phyloP scores from a whole-genome alignment of 2,797 vertebrate species.

The Gastrophryne carolinensis region DNA sequence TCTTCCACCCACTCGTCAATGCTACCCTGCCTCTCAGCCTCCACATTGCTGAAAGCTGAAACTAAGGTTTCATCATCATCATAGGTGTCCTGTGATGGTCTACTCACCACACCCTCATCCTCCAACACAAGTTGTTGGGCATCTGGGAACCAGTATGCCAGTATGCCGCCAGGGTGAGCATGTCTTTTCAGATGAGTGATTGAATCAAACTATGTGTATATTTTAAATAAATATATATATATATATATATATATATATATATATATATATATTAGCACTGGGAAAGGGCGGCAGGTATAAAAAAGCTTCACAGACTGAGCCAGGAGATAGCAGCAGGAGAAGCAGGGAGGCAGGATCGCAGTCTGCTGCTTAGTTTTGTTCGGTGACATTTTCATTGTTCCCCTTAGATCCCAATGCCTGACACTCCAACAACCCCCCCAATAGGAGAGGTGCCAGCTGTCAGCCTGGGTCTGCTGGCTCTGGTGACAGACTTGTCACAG shows the following conservation, averaged over 20 bases:
- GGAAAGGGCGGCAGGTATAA: too few relatives aligned
- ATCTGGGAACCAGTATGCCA: too few relatives aligned
- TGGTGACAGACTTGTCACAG: slow-evolving; percentile 35
- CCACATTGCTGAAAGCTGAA: too few relatives aligned
- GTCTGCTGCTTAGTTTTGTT: slow-evolving; percentile 46
- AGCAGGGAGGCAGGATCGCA: slow-evolving; percentile 21
- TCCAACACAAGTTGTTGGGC: too few relatives aligned
- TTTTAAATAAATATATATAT: not conserved
- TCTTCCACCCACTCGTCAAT: too few relatives aligned
- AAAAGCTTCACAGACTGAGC: slow-evolving; percentile 14
- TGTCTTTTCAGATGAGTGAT: too few relatives aligned
- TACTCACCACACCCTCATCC: too few relatives aligned
- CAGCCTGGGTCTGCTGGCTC: slow-evolving; percentile 32
- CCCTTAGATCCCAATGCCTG: slow-evolving; percentile 16
- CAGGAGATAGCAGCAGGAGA: slow-evolving; percentile 22
- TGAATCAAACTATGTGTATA: too few relatives aligned
- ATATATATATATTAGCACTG: slow-evolving; percentile 13
- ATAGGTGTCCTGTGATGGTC: too few relatives aligned
- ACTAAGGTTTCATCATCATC: too few relatives aligned
- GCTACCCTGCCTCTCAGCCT: too few relatives aligned
- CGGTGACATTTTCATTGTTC: slow-evolving; percentile 47
- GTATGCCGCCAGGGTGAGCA: too few relatives aligned
- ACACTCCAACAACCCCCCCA: slow-evolving; percentile 47
- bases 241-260: not conserved
- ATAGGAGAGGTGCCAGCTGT: slow-evolving; percentile 50